Evolutionary conservation across 2,888 invertebrate species (phyloP).

Genomic region (Operophtera brumata): DNA sequence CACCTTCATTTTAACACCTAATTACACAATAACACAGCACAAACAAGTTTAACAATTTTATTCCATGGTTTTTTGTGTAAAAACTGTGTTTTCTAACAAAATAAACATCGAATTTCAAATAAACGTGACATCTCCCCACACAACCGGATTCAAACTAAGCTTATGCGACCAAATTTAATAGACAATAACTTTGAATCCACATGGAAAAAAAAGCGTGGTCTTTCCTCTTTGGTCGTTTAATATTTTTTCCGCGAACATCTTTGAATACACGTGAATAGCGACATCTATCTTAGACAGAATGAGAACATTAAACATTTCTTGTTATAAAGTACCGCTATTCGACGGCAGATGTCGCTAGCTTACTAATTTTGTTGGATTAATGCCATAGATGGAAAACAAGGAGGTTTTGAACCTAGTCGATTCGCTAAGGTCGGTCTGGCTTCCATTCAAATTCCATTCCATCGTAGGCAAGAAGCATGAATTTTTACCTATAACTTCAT

Average conservation of each 20-base stretch:
- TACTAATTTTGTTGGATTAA: background rate
- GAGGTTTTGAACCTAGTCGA: too few species aligned
- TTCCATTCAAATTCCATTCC: too few species aligned
- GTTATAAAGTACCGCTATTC: slow-evolving; percentile 12
- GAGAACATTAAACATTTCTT: background rate
- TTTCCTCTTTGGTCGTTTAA: slow-evolving; percentile 5
- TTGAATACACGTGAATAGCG: background rate
- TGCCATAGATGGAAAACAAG: background rate
- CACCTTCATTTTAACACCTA: slow-evolving; percentile 82
- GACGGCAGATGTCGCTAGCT: slow-evolving; percentile 11
- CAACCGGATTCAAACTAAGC: slow-evolving; percentile 11
- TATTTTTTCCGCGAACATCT: background rate
- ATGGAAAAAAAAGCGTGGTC: background rate
- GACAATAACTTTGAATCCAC: background rate
- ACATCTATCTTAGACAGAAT: slow-evolving; percentile 5
- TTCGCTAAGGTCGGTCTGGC: too few species aligned
- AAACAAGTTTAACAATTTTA: slow-evolving; percentile 21
- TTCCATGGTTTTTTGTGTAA: slow-evolving; percentile 36
- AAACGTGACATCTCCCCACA: background rate
- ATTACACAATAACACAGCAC: slow-evolving; percentile 27
- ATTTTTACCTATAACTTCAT: too few species aligned
- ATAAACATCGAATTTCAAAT: slow-evolving; percentile 23
- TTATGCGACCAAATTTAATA: slow-evolving; percentile 11
- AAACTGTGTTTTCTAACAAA: slow-evolving; percentile 25
- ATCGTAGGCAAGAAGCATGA: too few species aligned